Evolutionary conservation across 1,140 invertebrate genomes (phyloP), one percentile per base, ranked within the genome.

Genomic region (Brachionus sp.): DNA sequence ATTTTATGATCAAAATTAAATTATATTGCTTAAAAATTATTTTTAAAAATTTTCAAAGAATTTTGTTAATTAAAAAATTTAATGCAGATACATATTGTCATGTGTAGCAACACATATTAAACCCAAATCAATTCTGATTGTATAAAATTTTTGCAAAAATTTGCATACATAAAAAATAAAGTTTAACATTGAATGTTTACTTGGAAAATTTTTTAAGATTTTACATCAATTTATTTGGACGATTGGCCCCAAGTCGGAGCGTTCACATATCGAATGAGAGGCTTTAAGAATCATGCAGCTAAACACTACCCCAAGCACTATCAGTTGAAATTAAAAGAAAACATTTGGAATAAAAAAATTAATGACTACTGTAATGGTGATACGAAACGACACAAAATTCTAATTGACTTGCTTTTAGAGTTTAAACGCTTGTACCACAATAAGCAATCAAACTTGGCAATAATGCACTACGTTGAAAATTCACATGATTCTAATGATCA

Each of bases 301-400:
- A 93, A 97, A 89, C 95, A 97, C 88, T 97, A 95, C 86, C 92
- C 96, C 90, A 89, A 95, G 44, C 92, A 93, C 0, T 97, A 92
- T 87, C 94, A 93, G 85, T 84, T 93, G 50, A 57, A 19, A 57
- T 23, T 57, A 57, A 57, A 19, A 23, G 5, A 57, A 57, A 57
- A 57, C 19, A 19, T 25, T 1, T 57, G 50, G 50, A 23, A 57
- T 23, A 9, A 6, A 5, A 16, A 19, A 3, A 23, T 19, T 19
- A 57, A 57, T 19, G 50, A 57, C 19, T 57, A 19, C 16, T 57
- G 50, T 23, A 57, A 57, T 57, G 50, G 50, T 57, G 50, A 57
- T 19, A 57, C 50, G 19, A 57, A 57, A 19, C 5, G 50, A 57
- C 50, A 57, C 19, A 57, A 57, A 57, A 57, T 57, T 57, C 50